Conservation (phyloP, 2,797 vertebrate species). For the Peromyscus attwateri region DNA sequence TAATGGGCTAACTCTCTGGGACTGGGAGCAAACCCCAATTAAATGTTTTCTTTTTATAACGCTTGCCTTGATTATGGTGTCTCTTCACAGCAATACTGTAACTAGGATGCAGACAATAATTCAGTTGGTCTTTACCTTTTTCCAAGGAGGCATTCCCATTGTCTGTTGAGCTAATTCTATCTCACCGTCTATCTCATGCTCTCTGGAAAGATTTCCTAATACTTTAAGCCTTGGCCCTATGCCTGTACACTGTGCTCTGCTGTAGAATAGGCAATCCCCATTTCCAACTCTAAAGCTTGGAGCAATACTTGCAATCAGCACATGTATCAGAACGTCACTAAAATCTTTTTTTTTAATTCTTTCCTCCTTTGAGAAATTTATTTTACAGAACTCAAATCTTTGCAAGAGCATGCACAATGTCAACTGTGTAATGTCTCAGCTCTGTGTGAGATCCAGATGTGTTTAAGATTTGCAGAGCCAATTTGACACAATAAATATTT, state of each 20-base stretch:
- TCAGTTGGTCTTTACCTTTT: not conserved
- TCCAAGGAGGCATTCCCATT: not conserved
- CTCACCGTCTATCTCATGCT: not conserved
- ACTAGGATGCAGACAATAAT: not conserved
- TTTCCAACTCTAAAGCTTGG: slow-evolving; percentile 32
- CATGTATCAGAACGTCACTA: slow-evolving; percentile 43
- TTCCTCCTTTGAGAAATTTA: slow-evolving; percentile 40
- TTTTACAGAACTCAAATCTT: slow-evolving; percentile 50
- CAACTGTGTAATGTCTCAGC: slow-evolving; percentile 43
- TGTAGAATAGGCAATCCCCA: not conserved
- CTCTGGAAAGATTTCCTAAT: not conserved
- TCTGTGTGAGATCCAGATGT: slow-evolving; percentile 65
- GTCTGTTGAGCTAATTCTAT: not conserved
- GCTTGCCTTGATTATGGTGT: not conserved
- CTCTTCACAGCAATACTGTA: not conserved
- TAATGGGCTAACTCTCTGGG: too few species aligned
- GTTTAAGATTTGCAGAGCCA: not conserved
- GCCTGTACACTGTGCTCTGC: not conserved
- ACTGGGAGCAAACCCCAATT: not conserved
- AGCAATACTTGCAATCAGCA: not conserved
- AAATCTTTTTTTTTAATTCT: not conserved
- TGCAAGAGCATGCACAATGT: slow-evolving; percentile 43
- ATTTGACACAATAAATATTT: slow-evolving; percentile 70
- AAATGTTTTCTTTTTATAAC: not conserved
- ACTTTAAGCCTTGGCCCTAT: not conserved